Conservation (phyloP, 2,888 invertebrate species). For the Rosalia funebris region DNA sequence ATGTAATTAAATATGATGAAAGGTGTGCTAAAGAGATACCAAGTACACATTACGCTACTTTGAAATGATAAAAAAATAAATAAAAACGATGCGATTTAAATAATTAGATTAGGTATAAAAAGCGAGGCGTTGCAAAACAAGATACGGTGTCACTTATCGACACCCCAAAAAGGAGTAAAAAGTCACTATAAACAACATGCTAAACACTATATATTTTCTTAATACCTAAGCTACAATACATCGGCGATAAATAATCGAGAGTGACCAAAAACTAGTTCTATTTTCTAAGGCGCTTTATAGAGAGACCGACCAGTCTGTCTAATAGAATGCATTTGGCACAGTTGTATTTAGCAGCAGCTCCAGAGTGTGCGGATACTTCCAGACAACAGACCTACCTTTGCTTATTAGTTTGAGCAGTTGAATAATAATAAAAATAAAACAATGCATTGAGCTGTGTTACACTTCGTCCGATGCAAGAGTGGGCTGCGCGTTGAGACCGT, state of each 20-base stretch:
- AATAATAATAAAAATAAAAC: constrained; percentile 5
- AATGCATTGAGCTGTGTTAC: constrained; percentile 51
- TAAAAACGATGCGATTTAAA: constrained; percentile 45
- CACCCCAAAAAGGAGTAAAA: constrained; percentile 39
- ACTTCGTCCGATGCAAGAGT: constrained; percentile 72
- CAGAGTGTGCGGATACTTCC: too few species aligned
- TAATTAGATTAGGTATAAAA: constrained; percentile 48
- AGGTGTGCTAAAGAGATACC: constrained; percentile 4
- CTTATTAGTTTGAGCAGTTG: constrained; percentile 41
- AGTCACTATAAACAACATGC: constrained; percentile 18
- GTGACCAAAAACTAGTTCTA: not conserved
- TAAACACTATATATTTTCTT: constrained; percentile 10
- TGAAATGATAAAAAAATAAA: constrained; percentile 51
- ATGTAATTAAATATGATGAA: constrained; percentile 9
- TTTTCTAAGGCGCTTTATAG: constrained; percentile 8
- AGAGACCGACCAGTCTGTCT: not conserved
- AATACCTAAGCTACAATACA: too few species aligned
- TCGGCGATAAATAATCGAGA: constrained; percentile 10
- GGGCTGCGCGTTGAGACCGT: constrained; percentile 59
- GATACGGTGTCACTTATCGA: constrained; percentile 32
- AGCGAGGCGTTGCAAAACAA: constrained; percentile 49
- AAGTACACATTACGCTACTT: constrained; percentile 16
- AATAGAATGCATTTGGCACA: too few species aligned
- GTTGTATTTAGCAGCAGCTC: too few species aligned
- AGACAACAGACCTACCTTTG: constrained; percentile 37